Base-by-base conservation (phyloP, 1,140 invertebrate genomes). In the Phymorhynchus buccinoides region DNA sequence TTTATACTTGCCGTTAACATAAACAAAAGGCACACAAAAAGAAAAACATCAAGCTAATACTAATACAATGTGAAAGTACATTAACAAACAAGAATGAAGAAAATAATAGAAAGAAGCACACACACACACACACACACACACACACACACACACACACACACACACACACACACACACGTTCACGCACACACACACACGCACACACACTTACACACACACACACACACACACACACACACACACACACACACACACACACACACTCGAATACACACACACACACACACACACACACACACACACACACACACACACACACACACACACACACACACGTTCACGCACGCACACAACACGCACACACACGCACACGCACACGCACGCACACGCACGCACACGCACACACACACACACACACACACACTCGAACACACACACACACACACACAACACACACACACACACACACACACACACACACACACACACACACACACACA, bases 231-330 rank as follows among this genome's bases (percentile, higher is more conserved):
- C 4, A 62, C 22, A 22, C 56, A 18, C 1, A 6, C 22, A 62
- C 12, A 1, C 56, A 62, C 56, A 62, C 56, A 62, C 22, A 62
- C 56, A 62, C 56, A 62, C 56, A 62, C 56, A 62, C 56, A 62
- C 56, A 62, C 56, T 27, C 14, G n/a, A 12, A 62, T 27, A 22
- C 56, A 62, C 12, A 62, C 14, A 62, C 56, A 62, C 56, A 62
- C 56, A 62, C 56, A 62, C 56, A 62, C 56, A 62, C 56, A 62
- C 56, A 22, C 56, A 62, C 56, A 27, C 56, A 62, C 56, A 62
- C 12, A 62, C 56, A 62, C 56, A 62, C 56, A 12, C 7, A 62
- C 18, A 62, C 56, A 62, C 56, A 62, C 56, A 62, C 6, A 62
- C 56, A 62, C 56, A 7, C 16, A 7, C 56, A 62, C 7, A 12